Evolutionary conservation across 2,888 invertebrate species (phyloP).

Genomic region (Drosophila tanythrix): DNA sequence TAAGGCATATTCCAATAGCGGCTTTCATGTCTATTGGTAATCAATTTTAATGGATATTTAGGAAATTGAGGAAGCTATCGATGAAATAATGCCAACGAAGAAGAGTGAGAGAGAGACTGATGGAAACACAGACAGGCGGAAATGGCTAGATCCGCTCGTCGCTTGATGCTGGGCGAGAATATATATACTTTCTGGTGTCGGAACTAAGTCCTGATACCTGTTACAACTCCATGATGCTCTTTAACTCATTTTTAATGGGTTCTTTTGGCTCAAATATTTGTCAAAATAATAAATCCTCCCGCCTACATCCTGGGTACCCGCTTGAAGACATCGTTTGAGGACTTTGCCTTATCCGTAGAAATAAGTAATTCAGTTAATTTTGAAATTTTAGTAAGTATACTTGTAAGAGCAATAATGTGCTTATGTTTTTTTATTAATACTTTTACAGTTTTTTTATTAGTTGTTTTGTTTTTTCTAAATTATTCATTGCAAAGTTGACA

Average conservation of each 20-base stretch:
- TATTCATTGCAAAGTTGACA: conserved; percentile 24
- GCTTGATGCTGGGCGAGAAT: background rate
- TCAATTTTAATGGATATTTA: background rate
- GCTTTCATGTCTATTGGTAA: background rate
- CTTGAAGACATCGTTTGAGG: background rate
- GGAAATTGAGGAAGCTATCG: background rate
- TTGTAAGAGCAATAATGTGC: background rate
- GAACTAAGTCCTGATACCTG: background rate
- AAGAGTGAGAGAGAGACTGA: background rate
- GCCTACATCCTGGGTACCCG: background rate
- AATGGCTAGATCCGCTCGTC: background rate
- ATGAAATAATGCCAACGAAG: background rate
- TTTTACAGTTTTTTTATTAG: conserved; percentile 24
- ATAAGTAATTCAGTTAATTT: background rate
- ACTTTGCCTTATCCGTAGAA: background rate
- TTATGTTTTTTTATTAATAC: conserved; percentile 14
- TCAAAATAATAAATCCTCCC: background rate
- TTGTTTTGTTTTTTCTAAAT: conserved; percentile 15
- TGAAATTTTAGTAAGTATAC: background rate
- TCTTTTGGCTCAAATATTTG: background rate
- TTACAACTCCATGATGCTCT: background rate
- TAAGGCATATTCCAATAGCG: background rate
- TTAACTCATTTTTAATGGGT: background rate
- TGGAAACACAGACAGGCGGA: background rate
- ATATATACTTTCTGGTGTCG: background rate